Base-by-base conservation (phyloP, 2,888 invertebrate species). In the Cephus runcator region DNA sequence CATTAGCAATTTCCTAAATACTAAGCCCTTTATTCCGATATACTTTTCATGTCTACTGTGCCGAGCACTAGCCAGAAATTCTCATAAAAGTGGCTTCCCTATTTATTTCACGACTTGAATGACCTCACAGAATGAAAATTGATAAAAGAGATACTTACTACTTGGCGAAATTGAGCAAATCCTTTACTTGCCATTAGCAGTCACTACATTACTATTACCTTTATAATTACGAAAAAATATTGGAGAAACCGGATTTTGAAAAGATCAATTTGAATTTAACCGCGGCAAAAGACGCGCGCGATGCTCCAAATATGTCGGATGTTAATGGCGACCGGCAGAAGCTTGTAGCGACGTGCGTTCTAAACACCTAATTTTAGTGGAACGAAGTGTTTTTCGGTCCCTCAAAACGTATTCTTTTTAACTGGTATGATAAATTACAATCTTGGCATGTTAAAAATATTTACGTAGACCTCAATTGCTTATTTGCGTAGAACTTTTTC, bases 241-340 rank as follows among this genome's bases (percentile, higher is more conserved):
- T 56, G 23, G 23, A 2, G 9, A 56, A 56, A 3, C 56, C 9
- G 9, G 23, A 6, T 34, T 11, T 1, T 23, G 36, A 74, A 74
- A 35, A 35, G 23, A 35, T 74, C 12, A 34, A 74, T 30, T 34
- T 23, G 30, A 35, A 34, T 30, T 34, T 36, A n/a, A 11, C 40
- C 31, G 33, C 68, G n/a, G 40, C 78, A 71, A 78, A 73, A 69
- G 75, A 76, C 78, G 78, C 78, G 78, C 78, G 78, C 78, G 75
- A n/a, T 71, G 34, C 78, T 69, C 78, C 69, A 68, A 75, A 73
- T 76, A 15, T 78, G 78, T 78, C 78, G 78, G 78, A 78, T 73
- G 73, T 76, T 71, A 76, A 78, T 78, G 78, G 73, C 73, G 78
- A 35, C 78, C 78, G 75, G 68, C 78, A 68, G 75, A 35, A 78